Conservation (phyloP, 1,140 invertebrate species). For the Zaprionus gabonicus region DNA sequence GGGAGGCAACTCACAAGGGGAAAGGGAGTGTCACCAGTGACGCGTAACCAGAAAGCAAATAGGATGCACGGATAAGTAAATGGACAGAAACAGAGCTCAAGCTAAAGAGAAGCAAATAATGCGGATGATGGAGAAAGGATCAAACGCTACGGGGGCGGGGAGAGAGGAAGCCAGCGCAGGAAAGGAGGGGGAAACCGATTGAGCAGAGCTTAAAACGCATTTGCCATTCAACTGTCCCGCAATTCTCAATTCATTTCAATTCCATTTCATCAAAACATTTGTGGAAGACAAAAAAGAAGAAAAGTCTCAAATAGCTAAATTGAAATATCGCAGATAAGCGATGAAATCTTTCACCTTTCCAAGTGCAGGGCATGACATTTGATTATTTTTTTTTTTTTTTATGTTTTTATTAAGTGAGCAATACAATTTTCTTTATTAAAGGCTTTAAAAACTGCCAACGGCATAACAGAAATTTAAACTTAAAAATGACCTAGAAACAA, state of each 20-base stretch:
- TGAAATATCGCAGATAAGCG: background rate
- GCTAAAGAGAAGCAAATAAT: constrained; percentile 8
- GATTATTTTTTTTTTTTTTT: too few species aligned
- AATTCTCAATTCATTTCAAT: constrained; percentile 1
- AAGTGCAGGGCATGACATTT: too few species aligned
- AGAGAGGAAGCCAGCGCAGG: background rate
- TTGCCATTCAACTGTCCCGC: constrained; percentile 12
- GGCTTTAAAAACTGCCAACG: too few species aligned
- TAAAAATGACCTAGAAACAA: background rate
- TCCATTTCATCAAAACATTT: background rate
- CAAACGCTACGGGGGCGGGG: background rate
- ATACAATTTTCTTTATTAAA: too few species aligned
- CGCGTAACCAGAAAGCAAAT: constrained; percentile 30
- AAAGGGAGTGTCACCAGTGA: constrained; percentile 9
- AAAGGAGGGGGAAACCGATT: background rate
- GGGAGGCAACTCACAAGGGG: background rate
- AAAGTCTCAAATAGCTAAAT: background rate
- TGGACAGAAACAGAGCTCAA: constrained; percentile 16
- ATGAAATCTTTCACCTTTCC: too few species aligned
- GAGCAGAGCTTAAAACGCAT: constrained; percentile 24
- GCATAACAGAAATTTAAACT: background rate
- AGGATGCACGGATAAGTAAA: constrained; percentile 18
- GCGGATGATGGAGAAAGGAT: background rate
- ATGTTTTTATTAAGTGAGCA: too few species aligned
- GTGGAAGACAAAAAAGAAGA: background rate